Percentiles rank a stretch among this genome's conserved stretches.
These are phyloP conservation scores for Heliconius charithonia DNA, from an alignment of 2,888 invertebrate species.

Conservation along the genomic window DNA sequence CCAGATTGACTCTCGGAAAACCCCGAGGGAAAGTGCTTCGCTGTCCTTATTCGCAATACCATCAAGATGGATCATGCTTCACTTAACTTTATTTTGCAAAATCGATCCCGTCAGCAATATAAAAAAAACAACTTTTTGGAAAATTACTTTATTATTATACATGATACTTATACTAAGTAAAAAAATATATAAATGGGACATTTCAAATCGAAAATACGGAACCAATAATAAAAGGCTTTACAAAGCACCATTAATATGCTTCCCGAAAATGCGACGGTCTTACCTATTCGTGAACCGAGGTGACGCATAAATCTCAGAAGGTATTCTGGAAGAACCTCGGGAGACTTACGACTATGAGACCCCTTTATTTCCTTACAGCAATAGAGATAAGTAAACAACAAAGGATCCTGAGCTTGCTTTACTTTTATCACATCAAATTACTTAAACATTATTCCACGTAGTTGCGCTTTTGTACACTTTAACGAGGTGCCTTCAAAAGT, in stretches of 20 bases:
- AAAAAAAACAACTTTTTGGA: not conserved
- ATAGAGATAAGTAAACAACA: conserved; percentile 61
- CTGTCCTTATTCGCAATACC: conserved; percentile 29
- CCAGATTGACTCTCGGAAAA: conserved; percentile 53
- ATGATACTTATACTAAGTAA: not conserved
- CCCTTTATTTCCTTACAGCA: conserved; percentile 67
- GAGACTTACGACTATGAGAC: conserved; percentile 57
- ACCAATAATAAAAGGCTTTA: conserved; percentile 35
- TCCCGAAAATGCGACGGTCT: conserved; percentile 50
- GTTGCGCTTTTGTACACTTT: conserved; percentile 36
- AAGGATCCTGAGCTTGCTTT: conserved; percentile 35
- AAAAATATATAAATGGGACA: not conserved
- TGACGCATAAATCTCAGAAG: conserved; percentile 70
- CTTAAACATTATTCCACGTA: conserved; percentile 41
- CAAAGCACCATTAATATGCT: conserved; percentile 33
- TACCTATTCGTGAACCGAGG: conserved; percentile 61
- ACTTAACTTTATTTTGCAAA: conserved; percentile 17
- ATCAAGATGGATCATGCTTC: conserved; percentile 29
- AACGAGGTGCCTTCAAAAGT: conserved; percentile 15
- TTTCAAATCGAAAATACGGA: conserved; percentile 21
- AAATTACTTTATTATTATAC: not conserved
- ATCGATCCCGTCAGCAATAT: not conserved
- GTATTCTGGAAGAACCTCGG: conserved; percentile 60
- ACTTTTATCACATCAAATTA: conserved; percentile 43
- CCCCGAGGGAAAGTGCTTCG: conserved; percentile 47